These are phyloP conservation scores for Reinhardtius hippoglossoides DNA, from an alignment of 2,113 vertebrate genomes.

Conservation along the genomic window DNA sequence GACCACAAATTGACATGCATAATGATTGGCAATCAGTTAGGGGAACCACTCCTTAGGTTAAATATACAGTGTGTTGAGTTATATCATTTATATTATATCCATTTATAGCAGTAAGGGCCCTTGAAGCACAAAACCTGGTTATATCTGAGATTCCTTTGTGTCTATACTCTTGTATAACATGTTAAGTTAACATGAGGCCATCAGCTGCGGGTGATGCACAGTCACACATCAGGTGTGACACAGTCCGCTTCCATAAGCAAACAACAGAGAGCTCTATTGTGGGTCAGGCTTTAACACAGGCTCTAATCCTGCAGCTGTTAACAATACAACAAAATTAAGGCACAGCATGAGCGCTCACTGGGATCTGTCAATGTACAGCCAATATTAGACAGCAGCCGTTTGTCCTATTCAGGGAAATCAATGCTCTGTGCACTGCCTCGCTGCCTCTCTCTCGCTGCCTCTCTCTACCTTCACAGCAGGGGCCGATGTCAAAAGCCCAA, in stretches of 20 bases:
- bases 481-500: conserved; percentile 16
- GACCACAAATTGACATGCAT: not conserved
- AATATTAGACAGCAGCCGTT: conserved; percentile 44
- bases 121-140: conserved; percentile 16
- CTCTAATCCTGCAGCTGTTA: conserved; percentile 38
- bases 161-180: not conserved
- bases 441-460: conserved; percentile 9
- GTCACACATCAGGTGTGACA: conserved; percentile 56
- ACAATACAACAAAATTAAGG: conserved; percentile 64
- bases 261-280: conserved; percentile 49
- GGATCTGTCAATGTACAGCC: conserved; percentile 59
- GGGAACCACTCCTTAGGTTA: not conserved
- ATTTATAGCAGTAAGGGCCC: not conserved
- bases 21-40: conserved; percentile 43
- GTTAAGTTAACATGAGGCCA: conserved; percentile 40
- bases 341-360: conserved; percentile 50
- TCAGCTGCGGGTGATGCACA: conserved; percentile 47
- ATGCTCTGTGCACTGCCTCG: conserved; percentile 31
- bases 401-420: conserved; percentile 47
- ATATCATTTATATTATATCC: too few species aligned
- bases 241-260: conserved; percentile 44
- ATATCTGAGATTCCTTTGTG: conserved; percentile 5
- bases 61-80: conserved; percentile 15
- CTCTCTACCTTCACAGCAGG: conserved; percentile 9
- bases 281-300: conserved; percentile 31